Conservation (phyloP, 2,888 invertebrate species). For the Lamproptera curius region DNA sequence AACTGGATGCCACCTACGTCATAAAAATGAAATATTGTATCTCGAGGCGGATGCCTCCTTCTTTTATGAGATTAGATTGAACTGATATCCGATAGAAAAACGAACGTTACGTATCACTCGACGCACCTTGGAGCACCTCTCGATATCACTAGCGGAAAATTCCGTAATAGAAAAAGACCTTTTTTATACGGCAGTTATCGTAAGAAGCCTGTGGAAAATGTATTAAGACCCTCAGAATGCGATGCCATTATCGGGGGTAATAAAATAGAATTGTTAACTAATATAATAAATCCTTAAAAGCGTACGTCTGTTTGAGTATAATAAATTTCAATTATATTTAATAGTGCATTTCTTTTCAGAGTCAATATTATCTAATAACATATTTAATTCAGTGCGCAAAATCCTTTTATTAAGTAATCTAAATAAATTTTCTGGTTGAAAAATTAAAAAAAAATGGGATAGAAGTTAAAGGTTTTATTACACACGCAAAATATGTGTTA, state of each 20-base stretch:
- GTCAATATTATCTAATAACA: too few species aligned
- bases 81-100: conserved; percentile 63
- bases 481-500: too few species aligned
- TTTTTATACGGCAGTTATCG: conserved; percentile 19
- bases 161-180: conserved; percentile 20
- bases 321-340: too few species aligned
- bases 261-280: conserved; percentile 14
- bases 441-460: too few species aligned
- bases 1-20: conserved; percentile 63
- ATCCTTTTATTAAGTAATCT: too few species aligned
- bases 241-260: conserved; percentile 11
- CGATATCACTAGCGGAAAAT: conserved; percentile 18
- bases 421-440: too few species aligned
- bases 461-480: too few species aligned
- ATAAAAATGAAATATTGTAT: conserved; percentile 74
- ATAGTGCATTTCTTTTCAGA: too few species aligned
- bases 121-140: conserved; percentile 20
- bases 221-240: conserved; percentile 13
- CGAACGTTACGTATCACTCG: conserved; percentile 31
- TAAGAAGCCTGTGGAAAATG: conserved; percentile 15
- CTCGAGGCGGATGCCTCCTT: conserved; percentile 58
- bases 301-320: too few species aligned
- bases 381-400: too few species aligned
- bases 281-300: conserved; percentile 7
- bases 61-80: conserved; percentile 64